A percentile compares a stretch with the other conserved stretches of the same genome.
Evolutionary conservation across 2,888 invertebrate genomes (phyloP).

Genomic region (Muschampia plurimacula): DNA sequence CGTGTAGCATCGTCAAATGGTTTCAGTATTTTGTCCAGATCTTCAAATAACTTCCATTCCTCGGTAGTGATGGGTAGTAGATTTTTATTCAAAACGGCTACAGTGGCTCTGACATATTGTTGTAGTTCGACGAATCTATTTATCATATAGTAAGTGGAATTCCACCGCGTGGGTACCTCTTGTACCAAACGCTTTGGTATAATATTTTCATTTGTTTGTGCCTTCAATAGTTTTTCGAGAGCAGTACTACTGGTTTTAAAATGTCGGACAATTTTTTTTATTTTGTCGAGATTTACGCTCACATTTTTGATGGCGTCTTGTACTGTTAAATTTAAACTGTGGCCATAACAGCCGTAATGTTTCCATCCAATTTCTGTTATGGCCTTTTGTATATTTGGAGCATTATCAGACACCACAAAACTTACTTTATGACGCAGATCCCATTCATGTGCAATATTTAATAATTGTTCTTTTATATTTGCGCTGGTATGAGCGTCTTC

Average conservation of each 20-base stretch:
- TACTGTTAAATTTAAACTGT: conserved; percentile 48
- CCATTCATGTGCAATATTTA: neutral
- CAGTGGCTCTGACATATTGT: conserved; percentile 4
- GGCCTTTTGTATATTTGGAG: neutral
- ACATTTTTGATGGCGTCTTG: conserved; percentile 36
- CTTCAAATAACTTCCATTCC: neutral
- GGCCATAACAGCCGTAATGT: conserved; percentile 49
- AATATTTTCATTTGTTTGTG: neutral
- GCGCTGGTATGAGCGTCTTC: too few species aligned
- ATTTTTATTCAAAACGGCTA: too few species aligned
- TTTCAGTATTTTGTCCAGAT: neutral
- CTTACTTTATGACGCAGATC: neutral
- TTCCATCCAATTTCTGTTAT: conserved; percentile 39
- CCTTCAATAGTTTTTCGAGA: conserved; percentile 32
- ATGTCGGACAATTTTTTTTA: conserved; percentile 25
- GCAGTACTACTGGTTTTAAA: conserved; percentile 44
- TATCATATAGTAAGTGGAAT: conserved; percentile 45
- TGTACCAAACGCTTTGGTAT: conserved; percentile 44
- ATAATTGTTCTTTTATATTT: too few species aligned
- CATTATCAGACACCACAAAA: conserved; percentile 16
- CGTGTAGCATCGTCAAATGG: neutral
- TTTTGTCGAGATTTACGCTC: conserved; percentile 29
- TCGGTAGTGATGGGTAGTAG: too few species aligned
- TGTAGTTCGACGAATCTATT: too few species aligned
- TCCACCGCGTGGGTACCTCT: conserved; percentile 50